phyloP scores from a whole-genome alignment of 2,113 vertebrate genomes.

The Zeus faber region DNA sequence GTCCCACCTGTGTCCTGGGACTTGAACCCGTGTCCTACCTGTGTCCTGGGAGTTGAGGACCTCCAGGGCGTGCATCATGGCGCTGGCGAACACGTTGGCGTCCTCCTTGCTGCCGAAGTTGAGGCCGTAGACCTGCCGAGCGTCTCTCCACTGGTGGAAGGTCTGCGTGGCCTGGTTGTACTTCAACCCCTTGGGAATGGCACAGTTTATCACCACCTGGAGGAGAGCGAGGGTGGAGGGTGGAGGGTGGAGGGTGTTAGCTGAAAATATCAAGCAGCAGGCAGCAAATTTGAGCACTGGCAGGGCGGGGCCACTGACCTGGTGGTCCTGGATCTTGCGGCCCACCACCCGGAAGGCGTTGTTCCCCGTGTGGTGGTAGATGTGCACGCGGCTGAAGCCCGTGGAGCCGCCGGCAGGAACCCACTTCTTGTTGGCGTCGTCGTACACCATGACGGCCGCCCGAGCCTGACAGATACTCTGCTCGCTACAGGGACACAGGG shows the following conservation, averaged over 20 bases:
- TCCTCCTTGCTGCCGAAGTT: constrained; percentile 99
- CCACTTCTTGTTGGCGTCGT: constrained; percentile 99
- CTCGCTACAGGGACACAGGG: constrained; percentile 77
- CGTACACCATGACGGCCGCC: constrained; percentile 98
- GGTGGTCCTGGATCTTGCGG: constrained; percentile 98
- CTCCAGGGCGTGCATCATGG: constrained; percentile 99
- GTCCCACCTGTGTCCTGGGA: too few relatives aligned
- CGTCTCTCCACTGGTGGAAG: constrained; percentile 98
- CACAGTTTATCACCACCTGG: constrained; percentile 98
- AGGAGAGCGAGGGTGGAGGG: constrained; percentile 6
- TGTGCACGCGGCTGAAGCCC: constrained; percentile 97
- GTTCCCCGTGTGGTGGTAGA: constrained; percentile 98
- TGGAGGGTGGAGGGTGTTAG: not conserved
- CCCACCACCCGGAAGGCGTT: constrained; percentile 98
- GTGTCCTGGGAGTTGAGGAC: constrained; percentile 97
- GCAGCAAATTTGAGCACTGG: too few relatives aligned
- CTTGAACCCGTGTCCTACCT: constrained; percentile 78
- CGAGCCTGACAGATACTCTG: constrained; percentile 99
- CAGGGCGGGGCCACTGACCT: constrained; percentile 78
- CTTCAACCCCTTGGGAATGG: constrained; percentile 98
- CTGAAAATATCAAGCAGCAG: too few relatives aligned
- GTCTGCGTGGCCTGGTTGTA: constrained; percentile 99
- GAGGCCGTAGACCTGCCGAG: constrained; percentile 94
- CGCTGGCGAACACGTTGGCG: constrained; percentile 98
- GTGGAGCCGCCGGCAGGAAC: constrained; percentile 95